Evolutionary conservation across 2,888 invertebrate species (phyloP).

Genomic region (Drosophila paramelanica): DNA sequence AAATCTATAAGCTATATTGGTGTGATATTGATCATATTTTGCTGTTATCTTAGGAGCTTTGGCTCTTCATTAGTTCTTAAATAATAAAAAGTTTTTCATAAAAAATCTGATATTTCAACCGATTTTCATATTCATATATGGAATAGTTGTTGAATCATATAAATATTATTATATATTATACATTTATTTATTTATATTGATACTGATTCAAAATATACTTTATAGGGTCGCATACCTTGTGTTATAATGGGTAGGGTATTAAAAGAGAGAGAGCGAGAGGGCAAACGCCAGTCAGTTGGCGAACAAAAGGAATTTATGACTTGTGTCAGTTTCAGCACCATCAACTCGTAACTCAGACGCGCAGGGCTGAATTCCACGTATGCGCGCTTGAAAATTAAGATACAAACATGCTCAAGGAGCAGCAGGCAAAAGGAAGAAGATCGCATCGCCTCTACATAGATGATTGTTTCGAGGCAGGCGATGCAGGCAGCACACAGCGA

Average conservation of each 20-base stretch:
- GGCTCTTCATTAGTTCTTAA: too few species aligned
- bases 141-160: too few species aligned
- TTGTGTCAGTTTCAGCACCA: slow-evolving; percentile 82
- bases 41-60: too few species aligned
- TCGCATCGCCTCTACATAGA: slow-evolving; percentile 60
- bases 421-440: slow-evolving; percentile 58
- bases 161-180: too few species aligned
- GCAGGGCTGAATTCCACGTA: slow-evolving; percentile 68
- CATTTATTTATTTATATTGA: not conserved
- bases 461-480: slow-evolving; percentile 51
- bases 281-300: slow-evolving; percentile 26
- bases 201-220: too few species aligned
- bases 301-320: slow-evolving; percentile 81
- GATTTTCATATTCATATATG: too few species aligned
- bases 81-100: too few species aligned
- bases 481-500: slow-evolving; percentile 21
- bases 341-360: slow-evolving; percentile 80
- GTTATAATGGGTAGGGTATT: not conserved
- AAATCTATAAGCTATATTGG: too few species aligned
- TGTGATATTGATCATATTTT: too few species aligned
- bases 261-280: slow-evolving; percentile 14
- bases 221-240: not conserved
- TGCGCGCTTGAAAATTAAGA: slow-evolving; percentile 80
- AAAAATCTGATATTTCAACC: too few species aligned
- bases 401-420: slow-evolving; percentile 76